phyloP scores from a whole-genome alignment of 2,888 invertebrate species.

The Eilema griseolum region DNA sequence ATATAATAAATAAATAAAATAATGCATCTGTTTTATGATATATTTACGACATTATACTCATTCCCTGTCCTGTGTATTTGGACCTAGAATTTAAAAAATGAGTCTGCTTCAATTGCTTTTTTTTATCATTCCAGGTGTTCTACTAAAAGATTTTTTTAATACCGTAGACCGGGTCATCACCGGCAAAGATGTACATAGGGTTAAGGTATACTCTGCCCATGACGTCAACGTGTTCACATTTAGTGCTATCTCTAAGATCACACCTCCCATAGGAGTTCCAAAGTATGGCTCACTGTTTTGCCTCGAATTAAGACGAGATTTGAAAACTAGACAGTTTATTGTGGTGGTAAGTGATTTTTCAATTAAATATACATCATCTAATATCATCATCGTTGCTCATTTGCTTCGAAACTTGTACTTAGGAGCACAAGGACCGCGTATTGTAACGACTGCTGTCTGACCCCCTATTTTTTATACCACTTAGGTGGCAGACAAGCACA shows the following conservation, averaged over 20 bases:
- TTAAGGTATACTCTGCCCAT: slow-evolving; percentile 18
- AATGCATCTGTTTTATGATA: too few species aligned
- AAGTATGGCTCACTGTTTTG: slow-evolving; percentile 47
- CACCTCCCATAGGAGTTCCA: slow-evolving; percentile 34
- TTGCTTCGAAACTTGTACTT: too few species aligned
- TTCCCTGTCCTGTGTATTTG: too few species aligned
- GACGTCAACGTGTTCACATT: slow-evolving; percentile 19
- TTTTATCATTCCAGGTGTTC: slow-evolving; percentile 16
- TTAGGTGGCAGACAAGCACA: too few species aligned
- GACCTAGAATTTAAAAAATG: too few species aligned
- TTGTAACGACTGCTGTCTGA: too few species aligned
- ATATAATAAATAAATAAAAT: too few species aligned
- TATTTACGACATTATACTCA: too few species aligned
- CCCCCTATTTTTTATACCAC: too few species aligned
- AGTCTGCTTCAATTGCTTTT: too few species aligned
- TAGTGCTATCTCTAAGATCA: neutral
- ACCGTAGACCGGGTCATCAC: slow-evolving; percentile 7
- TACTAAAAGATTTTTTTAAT: slow-evolving; percentile 16
- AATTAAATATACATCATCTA: neutral
- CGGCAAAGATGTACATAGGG: slow-evolving; percentile 6
- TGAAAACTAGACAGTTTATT: slow-evolving; percentile 53
- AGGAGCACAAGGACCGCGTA: too few species aligned
- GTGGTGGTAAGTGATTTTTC: slow-evolving; percentile 54
- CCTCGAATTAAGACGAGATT: slow-evolving; percentile 56
- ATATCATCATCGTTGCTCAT: neutral